Percentiles rank a stretch among this genome's conserved stretches.
These are phyloP conservation scores for Dipodomys ordii DNA, from an alignment of 2,113 vertebrate species.

Conservation along the genomic window DNA sequence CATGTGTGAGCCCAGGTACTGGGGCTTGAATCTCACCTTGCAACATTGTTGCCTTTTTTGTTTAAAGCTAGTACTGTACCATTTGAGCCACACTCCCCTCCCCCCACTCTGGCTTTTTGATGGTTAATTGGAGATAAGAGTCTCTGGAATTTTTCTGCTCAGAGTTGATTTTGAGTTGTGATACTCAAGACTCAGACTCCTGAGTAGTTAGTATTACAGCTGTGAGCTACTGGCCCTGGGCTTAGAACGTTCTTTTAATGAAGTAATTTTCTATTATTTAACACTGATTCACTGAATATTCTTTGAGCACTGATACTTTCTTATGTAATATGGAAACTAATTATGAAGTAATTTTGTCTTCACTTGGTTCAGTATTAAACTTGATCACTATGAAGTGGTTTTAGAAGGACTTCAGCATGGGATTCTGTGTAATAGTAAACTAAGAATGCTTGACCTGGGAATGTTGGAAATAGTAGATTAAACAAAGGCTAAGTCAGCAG, in stretches of 20 bases:
- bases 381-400: not conserved
- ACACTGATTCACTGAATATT: not conserved
- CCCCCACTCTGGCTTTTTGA: too few species aligned
- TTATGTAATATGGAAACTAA: not conserved
- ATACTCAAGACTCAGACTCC: too few species aligned
- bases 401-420: not conserved
- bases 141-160: too few species aligned
- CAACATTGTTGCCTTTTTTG: too few species aligned
- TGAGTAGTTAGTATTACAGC: too few species aligned
- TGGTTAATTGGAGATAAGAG: too few species aligned
- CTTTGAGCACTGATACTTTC: not conserved
- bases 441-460: not conserved
- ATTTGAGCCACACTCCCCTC: too few species aligned
- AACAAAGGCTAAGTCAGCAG: not conserved
- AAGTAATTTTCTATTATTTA: constrained; percentile 18
- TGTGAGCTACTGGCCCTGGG: too few species aligned
- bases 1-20: too few species aligned
- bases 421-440: not conserved
- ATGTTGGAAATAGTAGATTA: not conserved
- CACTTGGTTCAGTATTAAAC: not conserved
- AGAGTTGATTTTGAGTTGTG: too few species aligned
- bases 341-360: not conserved
- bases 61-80: too few species aligned
- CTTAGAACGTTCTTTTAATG: not conserved
- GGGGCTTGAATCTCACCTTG: too few species aligned